A percentile compares a stretch with the other conserved stretches of the same genome.
These are phyloP conservation scores for Xylota sylvarum DNA, from an alignment of 2,888 invertebrate genomes.

Conservation along the genomic window DNA sequence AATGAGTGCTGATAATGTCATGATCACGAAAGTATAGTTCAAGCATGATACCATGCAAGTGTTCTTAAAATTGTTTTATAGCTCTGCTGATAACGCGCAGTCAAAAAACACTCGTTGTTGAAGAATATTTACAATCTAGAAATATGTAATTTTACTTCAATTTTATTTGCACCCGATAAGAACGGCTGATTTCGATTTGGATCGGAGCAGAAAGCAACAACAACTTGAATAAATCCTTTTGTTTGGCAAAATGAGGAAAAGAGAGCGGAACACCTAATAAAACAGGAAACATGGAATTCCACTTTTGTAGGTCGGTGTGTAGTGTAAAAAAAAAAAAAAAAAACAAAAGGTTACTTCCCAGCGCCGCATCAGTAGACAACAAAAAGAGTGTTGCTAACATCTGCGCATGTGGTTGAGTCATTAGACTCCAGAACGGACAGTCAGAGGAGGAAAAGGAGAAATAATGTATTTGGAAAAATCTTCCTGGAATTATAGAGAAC, in stretches of 20 bases:
- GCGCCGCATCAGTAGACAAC: neutral
- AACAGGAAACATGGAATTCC: slow-evolving; percentile 38
- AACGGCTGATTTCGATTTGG: neutral
- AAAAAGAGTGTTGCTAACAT: slow-evolving; percentile 13
- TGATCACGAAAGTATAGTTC: slow-evolving; percentile 54
- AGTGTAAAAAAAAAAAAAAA: neutral
- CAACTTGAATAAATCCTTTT: slow-evolving; percentile 19
- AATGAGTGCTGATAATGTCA: slow-evolving; percentile 38
- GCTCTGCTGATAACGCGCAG: slow-evolving; percentile 12
- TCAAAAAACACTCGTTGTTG: neutral
- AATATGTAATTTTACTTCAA: neutral
- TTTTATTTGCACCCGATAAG: slow-evolving; percentile 43
- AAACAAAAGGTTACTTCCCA: neutral
- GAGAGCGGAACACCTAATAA: slow-evolving; percentile 7
- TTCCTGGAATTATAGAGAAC: neutral
- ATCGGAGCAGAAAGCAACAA: neutral
- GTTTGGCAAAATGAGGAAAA: neutral
- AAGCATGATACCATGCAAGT: slow-evolving; percentile 50
- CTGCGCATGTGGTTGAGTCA: slow-evolving; percentile 34
- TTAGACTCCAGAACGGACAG: neutral
- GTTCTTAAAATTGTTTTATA: slow-evolving; percentile 20
- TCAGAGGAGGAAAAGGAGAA: neutral
- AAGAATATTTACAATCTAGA: slow-evolving; percentile 28
- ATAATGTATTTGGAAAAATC: neutral
- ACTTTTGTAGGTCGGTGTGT: slow-evolving; percentile 33